Evolutionary conservation across 2,113 vertebrate species (phyloP).

Genomic region (Dolichotis patagonum): DNA sequence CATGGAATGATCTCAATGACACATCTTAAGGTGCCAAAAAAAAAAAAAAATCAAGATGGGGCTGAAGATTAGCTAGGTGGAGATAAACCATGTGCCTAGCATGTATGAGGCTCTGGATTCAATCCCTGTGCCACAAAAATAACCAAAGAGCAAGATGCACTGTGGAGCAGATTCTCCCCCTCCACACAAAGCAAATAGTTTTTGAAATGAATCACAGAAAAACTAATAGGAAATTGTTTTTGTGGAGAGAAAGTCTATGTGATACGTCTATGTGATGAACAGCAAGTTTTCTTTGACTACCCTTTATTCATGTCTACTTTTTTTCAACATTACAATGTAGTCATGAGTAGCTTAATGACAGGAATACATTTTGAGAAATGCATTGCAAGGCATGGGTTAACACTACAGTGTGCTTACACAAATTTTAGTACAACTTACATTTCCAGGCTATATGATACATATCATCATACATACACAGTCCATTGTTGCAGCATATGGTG

Average conservation of each 20-base stretch:
- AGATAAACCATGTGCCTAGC: background rate
- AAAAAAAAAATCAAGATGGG: background rate
- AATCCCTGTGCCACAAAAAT: background rate
- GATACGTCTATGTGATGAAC: background rate
- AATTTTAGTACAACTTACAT: background rate
- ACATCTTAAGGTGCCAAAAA: background rate
- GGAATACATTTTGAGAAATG: background rate
- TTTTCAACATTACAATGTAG: background rate
- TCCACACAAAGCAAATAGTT: slow-evolving; percentile 29
- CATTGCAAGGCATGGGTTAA: background rate
- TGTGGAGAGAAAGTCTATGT: background rate
- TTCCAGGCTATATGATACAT: background rate
- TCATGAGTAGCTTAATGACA: background rate
- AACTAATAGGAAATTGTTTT: background rate
- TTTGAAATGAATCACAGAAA: background rate
- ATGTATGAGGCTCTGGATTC: background rate
- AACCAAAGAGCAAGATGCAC: background rate
- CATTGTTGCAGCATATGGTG: background rate
- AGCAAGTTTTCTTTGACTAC: background rate
- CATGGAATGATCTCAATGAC: background rate
- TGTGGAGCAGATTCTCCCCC: background rate
- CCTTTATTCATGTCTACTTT: background rate
- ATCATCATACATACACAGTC: background rate
- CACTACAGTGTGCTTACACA: background rate
- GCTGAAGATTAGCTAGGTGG: background rate